These are phyloP conservation scores for Ptyas mucosa DNA, from an alignment of 2,113 vertebrate species.

Conservation along the genomic window DNA sequence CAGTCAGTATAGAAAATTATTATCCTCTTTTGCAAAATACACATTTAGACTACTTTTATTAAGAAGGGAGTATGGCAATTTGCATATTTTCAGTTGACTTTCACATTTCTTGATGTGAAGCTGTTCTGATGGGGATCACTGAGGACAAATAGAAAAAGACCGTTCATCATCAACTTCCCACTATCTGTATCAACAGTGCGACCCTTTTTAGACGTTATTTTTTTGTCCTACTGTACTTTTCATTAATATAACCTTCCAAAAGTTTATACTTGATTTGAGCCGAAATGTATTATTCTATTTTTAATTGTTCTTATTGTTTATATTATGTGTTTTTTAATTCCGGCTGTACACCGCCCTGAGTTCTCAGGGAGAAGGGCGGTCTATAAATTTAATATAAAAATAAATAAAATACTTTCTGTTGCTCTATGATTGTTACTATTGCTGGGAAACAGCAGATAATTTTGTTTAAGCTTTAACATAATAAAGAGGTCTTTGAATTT, in stretches of 20 bases:
- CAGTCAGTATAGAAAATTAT: rapidly evolving
- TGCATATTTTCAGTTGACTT: not conserved
- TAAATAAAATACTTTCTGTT: no score
- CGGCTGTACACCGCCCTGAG: no score
- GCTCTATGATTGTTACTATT: not conserved
- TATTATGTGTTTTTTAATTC: no score
- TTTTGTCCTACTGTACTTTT: not conserved
- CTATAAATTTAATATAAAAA: no score
- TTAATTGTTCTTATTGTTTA: no score
- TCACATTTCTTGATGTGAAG: not conserved
- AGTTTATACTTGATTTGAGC: no score
- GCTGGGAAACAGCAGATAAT: not conserved
- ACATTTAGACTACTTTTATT: not conserved
- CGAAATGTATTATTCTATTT: no score
- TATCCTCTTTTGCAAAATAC: not conserved
- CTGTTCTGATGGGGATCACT: rapidly evolving
- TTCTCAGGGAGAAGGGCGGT: no score
- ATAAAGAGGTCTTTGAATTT: not conserved
- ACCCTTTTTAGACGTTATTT: not conserved
- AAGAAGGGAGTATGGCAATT: not conserved
- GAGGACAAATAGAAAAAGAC: not conserved
- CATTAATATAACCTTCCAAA: not conserved
- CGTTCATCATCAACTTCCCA: slow-evolving; percentile 1
- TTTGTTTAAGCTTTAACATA: not conserved
- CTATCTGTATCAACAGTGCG: not conserved